phyloP scores from a whole-genome alignment of 2,797 vertebrate species.

The Phoxinus dragarum region DNA sequence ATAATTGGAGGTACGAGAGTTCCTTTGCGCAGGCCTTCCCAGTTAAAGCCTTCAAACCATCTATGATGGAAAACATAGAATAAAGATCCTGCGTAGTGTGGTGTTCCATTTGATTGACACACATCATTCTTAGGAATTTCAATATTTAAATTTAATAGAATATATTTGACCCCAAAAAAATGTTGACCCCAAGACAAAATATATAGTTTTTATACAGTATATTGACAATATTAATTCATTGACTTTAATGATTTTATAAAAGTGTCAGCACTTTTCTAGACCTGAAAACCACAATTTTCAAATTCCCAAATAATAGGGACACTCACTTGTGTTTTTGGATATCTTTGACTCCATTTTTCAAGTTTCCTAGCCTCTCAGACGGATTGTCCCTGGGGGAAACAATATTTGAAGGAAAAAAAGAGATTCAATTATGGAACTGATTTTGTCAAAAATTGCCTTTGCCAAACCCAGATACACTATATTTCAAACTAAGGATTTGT shows the following conservation, averaged over 20 bases:
- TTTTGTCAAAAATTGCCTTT: background rate
- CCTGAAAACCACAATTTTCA: background rate
- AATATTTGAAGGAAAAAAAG: background rate
- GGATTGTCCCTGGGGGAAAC: constrained; percentile 88
- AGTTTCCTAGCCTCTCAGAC: constrained; percentile 94
- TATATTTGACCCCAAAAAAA: background rate
- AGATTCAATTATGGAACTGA: background rate
- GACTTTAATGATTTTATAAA: background rate
- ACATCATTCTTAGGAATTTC: background rate
- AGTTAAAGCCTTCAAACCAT: constrained; percentile 99
- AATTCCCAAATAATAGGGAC: background rate
- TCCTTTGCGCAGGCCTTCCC: constrained; percentile 95
- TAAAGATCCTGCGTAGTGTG: background rate
- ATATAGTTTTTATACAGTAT: background rate
- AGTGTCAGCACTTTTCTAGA: background rate
- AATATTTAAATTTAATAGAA: background rate
- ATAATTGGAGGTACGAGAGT: constrained; percentile 93
- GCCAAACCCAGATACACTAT: background rate
- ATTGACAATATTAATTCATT: background rate
- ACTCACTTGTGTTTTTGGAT: constrained; percentile 99
- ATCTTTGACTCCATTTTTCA: constrained; percentile 97
- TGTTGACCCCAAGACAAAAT: background rate
- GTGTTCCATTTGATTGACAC: background rate
- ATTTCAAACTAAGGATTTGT: background rate
- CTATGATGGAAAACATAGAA: constrained; percentile 68